Evolutionary conservation across 2,113 vertebrate species (phyloP).

Genomic region (Caranx ignobilis): DNA sequence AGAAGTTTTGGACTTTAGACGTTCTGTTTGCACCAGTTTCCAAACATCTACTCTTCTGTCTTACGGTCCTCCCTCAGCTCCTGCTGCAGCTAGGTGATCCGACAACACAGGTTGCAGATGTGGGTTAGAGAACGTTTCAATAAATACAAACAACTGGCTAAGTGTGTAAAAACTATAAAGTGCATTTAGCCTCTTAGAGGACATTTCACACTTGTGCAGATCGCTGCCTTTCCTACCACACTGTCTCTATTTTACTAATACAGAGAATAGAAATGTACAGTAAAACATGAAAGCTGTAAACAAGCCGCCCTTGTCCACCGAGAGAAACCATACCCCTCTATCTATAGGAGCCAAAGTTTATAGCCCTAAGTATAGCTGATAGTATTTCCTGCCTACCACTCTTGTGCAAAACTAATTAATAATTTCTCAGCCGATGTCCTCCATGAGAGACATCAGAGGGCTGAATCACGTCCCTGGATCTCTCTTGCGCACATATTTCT

Average conservation of each 20-base stretch:
- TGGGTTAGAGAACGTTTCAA: background rate
- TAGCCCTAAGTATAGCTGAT: slow-evolving; percentile 70
- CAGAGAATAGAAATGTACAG: slow-evolving; percentile 11
- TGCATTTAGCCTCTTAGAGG: background rate
- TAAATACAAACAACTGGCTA: background rate
- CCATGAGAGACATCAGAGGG: slow-evolving; percentile 77
- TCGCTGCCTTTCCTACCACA: slow-evolving; percentile 3
- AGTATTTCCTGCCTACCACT: slow-evolving; percentile 77
- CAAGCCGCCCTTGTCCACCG: slow-evolving; percentile 24
- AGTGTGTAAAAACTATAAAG: background rate
- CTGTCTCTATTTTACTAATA: slow-evolving; percentile 1
- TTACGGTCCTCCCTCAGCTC: background rate
- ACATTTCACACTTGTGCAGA: background rate
- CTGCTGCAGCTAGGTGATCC: background rate
- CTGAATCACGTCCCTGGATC: slow-evolving; percentile 70
- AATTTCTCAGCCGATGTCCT: slow-evolving; percentile 84
- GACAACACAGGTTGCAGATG: background rate
- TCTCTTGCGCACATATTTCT: slow-evolving; percentile 74
- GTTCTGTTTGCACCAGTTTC: background rate
- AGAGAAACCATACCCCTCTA: slow-evolving; percentile 45
- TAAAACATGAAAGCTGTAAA: slow-evolving; percentile 54
- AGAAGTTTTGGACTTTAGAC: background rate
- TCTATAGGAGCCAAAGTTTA: slow-evolving; percentile 59
- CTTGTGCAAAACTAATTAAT: slow-evolving; percentile 83
- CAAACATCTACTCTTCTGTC: background rate